A percentile compares a stretch with the other conserved stretches of the same genome.
Evolutionary conservation across 2,888 invertebrate species (phyloP).

Genomic region (Dryobotodes eremita): DNA sequence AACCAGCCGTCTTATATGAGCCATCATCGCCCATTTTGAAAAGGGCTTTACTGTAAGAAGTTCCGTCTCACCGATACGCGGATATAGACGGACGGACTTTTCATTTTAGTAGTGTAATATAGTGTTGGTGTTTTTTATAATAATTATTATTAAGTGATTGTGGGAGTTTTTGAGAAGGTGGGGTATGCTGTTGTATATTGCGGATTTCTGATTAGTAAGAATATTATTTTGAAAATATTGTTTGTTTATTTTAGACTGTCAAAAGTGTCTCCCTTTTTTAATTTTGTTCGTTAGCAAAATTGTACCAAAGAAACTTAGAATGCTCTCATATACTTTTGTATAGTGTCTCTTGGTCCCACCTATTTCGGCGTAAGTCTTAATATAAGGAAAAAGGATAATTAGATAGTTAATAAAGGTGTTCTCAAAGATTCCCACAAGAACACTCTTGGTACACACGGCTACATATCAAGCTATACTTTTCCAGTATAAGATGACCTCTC

Average conservation of each 20-base stretch:
- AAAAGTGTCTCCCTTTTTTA: background rate
- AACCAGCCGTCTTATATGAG: slow-evolving; percentile 83
- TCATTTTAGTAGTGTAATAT: slow-evolving; percentile 77
- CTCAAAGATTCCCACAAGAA: slow-evolving; percentile 59
- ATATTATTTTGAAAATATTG: background rate
- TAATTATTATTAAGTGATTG: slow-evolving; percentile 70
- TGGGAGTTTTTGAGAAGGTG: slow-evolving; percentile 67
- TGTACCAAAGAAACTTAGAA: slow-evolving; percentile 24
- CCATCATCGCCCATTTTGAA: slow-evolving; percentile 90
- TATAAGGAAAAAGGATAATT: slow-evolving; percentile 37
- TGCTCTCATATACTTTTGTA: slow-evolving; percentile 14
- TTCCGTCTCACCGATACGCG: slow-evolving; percentile 87
- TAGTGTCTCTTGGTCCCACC: slow-evolving; percentile 20
- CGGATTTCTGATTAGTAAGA: slow-evolving; percentile 15
- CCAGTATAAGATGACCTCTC: too few species aligned
- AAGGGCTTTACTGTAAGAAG: slow-evolving; percentile 89
- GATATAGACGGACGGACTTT: slow-evolving; percentile 85
- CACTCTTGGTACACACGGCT: slow-evolving; percentile 34
- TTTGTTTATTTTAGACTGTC: background rate
- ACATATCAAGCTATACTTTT: too few species aligned
- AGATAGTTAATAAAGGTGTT: slow-evolving; percentile 20
- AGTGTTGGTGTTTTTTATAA: slow-evolving; percentile 69
- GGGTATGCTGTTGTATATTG: slow-evolving; percentile 56
- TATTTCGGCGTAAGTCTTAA: slow-evolving; percentile 41
- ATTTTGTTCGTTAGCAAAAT: background rate